Conservation (phyloP, 2,797 vertebrate species). For the Chromis chromis region DNA sequence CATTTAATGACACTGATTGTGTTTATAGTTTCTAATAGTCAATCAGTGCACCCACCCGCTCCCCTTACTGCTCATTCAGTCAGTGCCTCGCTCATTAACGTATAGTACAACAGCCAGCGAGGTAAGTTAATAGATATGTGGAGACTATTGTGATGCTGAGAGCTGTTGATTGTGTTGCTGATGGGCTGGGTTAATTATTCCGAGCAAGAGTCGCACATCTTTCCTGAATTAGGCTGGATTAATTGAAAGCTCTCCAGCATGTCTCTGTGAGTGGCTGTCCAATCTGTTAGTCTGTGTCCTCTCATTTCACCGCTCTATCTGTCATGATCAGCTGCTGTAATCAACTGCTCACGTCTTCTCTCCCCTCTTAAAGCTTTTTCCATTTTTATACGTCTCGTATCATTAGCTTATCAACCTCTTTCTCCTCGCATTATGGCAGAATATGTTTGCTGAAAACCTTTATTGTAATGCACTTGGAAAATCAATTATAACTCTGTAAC, state of each 20-base stretch:
- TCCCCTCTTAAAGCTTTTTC: conserved; percentile 72
- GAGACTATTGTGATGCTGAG: conserved; percentile 61
- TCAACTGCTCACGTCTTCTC: conserved; percentile 62
- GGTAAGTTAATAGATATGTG: conserved; percentile 59
- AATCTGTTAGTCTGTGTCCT: conserved; percentile 67
- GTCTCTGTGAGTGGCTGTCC: conserved; percentile 69
- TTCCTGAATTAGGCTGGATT: conserved; percentile 73
- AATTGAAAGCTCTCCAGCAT: conserved; percentile 78
- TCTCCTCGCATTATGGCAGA: conserved; percentile 60
- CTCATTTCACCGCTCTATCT: conserved; percentile 64
- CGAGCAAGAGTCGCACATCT: conserved; percentile 62
- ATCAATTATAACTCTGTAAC: conserved; percentile 79
- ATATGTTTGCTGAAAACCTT: conserved; percentile 70
- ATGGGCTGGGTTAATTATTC: conserved; percentile 76
- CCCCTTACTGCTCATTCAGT: conserved; percentile 34
- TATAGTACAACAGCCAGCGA: conserved; percentile 33
- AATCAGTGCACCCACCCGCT: conserved; percentile 32
- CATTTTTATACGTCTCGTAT: conserved; percentile 68
- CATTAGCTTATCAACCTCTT: conserved; percentile 73
- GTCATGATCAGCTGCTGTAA: conserved; percentile 70
- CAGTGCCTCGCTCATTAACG: conserved; percentile 41
- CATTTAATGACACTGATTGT: conserved; percentile 43
- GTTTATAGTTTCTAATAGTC: conserved; percentile 58
- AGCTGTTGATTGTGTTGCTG: conserved; percentile 73
- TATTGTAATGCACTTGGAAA: conserved; percentile 78